Percentiles rank a stretch among this genome's conserved stretches.
phyloP scores from a whole-genome alignment of 2,113 vertebrate species.

The Anthoscopus minutus region DNA sequence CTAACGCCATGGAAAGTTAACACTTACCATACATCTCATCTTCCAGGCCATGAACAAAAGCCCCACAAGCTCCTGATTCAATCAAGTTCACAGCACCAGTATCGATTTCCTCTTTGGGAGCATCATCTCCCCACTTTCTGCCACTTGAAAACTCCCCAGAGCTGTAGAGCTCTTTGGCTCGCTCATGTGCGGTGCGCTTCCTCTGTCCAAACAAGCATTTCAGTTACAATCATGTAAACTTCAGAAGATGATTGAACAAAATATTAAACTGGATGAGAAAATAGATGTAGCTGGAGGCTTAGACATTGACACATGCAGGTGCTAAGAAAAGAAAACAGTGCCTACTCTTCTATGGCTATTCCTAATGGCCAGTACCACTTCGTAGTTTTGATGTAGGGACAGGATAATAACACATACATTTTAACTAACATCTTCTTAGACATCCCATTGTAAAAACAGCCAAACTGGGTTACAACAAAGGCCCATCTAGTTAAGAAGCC shows the following conservation, averaged over 20 bases:
- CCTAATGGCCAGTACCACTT: neutral
- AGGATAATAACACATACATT: neutral
- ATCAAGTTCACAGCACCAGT: slow-evolving; percentile 92
- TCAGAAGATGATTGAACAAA: neutral
- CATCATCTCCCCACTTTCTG: slow-evolving; percentile 95
- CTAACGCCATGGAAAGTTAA: neutral
- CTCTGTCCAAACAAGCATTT: slow-evolving; percentile 68
- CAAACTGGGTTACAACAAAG: neutral
- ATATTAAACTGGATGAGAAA: neutral
- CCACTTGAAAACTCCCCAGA: slow-evolving; percentile 97
- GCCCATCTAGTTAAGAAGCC: neutral
- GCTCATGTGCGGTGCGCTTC: slow-evolving; percentile 92
- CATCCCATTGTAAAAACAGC: neutral
- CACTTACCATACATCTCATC: slow-evolving; percentile 95
- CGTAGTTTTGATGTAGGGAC: neutral
- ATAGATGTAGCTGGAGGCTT: neutral
- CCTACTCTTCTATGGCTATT: neutral
- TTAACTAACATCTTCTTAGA: neutral
- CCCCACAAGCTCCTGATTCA: slow-evolving; percentile 93
- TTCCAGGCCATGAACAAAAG: slow-evolving; percentile 95
- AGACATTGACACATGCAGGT: neutral
- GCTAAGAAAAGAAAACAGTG: neutral
- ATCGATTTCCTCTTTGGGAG: slow-evolving; percentile 92
- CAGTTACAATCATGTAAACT: neutral
- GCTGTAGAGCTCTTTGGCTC: slow-evolving; percentile 92